Percentiles rank a stretch among this genome's conserved stretches.
These are phyloP conservation scores for Hydraecia micacea DNA, from an alignment of 2,888 invertebrate genomes.

Conservation along the genomic window DNA sequence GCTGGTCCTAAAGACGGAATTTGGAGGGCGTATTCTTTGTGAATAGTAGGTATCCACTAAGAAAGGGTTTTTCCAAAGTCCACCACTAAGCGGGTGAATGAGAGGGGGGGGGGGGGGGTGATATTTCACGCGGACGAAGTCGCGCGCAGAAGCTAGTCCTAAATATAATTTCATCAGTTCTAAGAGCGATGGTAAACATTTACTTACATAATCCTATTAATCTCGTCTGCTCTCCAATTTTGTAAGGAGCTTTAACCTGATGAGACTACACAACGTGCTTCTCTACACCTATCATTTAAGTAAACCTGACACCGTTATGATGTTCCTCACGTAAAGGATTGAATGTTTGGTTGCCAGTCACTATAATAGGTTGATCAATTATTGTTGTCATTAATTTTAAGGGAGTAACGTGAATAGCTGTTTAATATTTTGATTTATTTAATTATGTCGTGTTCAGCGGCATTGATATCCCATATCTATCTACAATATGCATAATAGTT, in stretches of 20 bases:
- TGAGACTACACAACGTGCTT: slow-evolving; percentile 26
- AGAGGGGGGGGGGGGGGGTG: no score
- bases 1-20: no score
- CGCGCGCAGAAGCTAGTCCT: no score
- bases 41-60: no score
- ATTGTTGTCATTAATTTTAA: not conserved
- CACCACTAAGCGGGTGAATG: no score
- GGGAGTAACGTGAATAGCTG: not conserved
- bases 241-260: slow-evolving; percentile 26
- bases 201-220: slow-evolving; percentile 39
- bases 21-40: no score
- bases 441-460: not conserved
- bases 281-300: not conserved
- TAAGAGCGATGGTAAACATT: slow-evolving; percentile 25
- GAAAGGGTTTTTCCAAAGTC: no score
- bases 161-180: not conserved
- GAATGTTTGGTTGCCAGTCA: not conserved
- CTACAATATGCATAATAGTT: not conserved
- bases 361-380: slow-evolving; percentile 18
- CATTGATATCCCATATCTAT: not conserved
- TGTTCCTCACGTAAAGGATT: slow-evolving; percentile 1
- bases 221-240: slow-evolving; percentile 38
- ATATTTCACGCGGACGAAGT: no score
- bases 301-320: slow-evolving; percentile 27
- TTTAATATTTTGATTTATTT: slow-evolving; percentile 21